Conservation (phyloP, 1,140 invertebrate species). For the Philotrypesis tridentata region DNA sequence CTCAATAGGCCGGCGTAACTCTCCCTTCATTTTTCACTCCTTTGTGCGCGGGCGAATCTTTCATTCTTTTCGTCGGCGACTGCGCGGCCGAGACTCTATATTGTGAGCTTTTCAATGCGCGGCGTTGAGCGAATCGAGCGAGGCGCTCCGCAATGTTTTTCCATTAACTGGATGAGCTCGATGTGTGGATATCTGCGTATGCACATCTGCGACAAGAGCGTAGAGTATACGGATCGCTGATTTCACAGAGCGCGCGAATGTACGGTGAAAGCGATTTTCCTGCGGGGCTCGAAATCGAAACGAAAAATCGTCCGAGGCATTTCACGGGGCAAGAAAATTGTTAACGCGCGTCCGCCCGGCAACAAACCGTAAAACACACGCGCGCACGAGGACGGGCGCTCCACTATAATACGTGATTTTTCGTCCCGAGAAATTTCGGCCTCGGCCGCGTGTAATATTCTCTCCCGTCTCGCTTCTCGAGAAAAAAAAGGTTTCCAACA, state of each 20-base stretch:
- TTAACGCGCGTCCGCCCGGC: not conserved
- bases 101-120: constrained; percentile 7
- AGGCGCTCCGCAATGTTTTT: too few species aligned
- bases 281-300: not conserved
- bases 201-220: too few species aligned
- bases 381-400: not conserved
- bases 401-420: constrained; percentile 6
- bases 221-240: too few species aligned
- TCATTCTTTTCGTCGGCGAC: not conserved
- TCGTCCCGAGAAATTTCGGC: not conserved
- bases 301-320: not conserved
- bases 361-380: not conserved
- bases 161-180: too few species aligned
- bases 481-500: constrained; percentile 42
- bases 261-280: too few species aligned
- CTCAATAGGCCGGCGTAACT: not conserved
- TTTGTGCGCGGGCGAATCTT: not conserved
- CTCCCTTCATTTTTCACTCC: constrained; percentile 36
- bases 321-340: constrained; percentile 32
- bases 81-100: too few species aligned
- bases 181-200: too few species aligned
- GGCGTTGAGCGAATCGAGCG: not conserved
- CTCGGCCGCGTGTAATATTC: not conserved
- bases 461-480: not conserved
- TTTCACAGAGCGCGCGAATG: too few species aligned